A percentile compares a stretch with the other conserved stretches of the same genome.
These are phyloP conservation scores for Drosophila acutilabella DNA, from an alignment of 2,888 invertebrate species.

Conservation along the genomic window DNA sequence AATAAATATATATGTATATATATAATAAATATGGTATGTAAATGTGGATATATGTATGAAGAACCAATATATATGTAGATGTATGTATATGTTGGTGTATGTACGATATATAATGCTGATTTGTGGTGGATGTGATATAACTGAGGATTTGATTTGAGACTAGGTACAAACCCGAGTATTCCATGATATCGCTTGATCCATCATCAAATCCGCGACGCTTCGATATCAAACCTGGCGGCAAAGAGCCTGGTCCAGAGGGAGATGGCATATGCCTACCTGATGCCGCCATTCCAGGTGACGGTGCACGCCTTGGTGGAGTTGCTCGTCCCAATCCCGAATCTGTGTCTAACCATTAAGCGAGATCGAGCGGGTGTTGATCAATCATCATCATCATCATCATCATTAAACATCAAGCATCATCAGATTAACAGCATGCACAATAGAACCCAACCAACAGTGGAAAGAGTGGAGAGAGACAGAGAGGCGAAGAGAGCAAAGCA, in stretches of 20 bases:
- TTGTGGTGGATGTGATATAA: conserved; percentile 47
- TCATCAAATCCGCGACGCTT: conserved; percentile 90
- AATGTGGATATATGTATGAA: conserved; percentile 39
- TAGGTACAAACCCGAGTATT: conserved; percentile 90
- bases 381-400: conserved; percentile 38
- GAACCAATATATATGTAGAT: conserved; percentile 26
- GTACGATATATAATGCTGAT: conserved; percentile 45
- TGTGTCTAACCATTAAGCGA: conserved; percentile 86
- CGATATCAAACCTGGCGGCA: conserved; percentile 91
- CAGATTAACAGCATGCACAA: conserved; percentile 34
- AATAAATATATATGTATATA: background rate
- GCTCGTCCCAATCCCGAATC: conserved; percentile 95
- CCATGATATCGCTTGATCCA: conserved; percentile 94
- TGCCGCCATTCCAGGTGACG: conserved; percentile 92
- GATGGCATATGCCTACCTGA: conserved; percentile 91
- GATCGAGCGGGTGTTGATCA: conserved; percentile 32
- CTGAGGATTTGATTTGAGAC: conserved; percentile 57
- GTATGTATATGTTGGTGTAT: conserved; percentile 44
- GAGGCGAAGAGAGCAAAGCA: conserved; percentile 33
- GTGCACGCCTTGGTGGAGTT: conserved; percentile 94
- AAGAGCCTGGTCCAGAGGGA: conserved; percentile 93
- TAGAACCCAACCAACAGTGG: conserved; percentile 28
- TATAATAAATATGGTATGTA: conserved; percentile 24
- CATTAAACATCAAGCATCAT: conserved; percentile 47
- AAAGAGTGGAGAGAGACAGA: conserved; percentile 19